Evolutionary conservation across 1,140 invertebrate species (phyloP), one percentile per base, ranked within the genome.

Genomic region (Chymomyza costata): DNA sequence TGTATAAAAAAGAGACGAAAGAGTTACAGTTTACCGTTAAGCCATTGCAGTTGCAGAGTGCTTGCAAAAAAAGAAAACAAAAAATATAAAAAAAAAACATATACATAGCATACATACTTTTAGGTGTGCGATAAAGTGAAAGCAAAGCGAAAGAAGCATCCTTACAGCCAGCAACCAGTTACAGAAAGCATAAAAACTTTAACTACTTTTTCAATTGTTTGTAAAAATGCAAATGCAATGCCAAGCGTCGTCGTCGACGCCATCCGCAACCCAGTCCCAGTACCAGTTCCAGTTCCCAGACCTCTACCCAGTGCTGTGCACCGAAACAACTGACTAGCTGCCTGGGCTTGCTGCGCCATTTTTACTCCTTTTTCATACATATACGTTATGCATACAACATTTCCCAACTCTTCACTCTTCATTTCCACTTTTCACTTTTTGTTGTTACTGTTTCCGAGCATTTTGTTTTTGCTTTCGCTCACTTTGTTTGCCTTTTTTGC

Each of bases 141-240:
- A 64, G 55, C 65, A 60, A 32, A 45, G 58, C 21, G 3, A 25
- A 8, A 5, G 3, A 8, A 8, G 3, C 21, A 25, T 25, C 21
- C 21, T 5, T 3, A 8, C 3, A 25, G 21, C 21, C 21, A 25
- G 21, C 21, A 25, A 25, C 21, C 21, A 3, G 21, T 25, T 25
- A 3, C 3, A 25, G 21, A 8, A 38, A 57, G 64, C 50, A 73
- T 61, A 74, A 80, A 80, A 80, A 80, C 59, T 73, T 80, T 80
- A 80, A 80, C 73, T 80, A 80, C 67, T 80, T 80, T 80, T 80
- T 80, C 73, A 71, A 80, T 80, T 80, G 73, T 80, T 80, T 80
- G 73, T 71, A 80, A 80, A 80, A 80, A 80, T 80, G 62, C 61
- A 61, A 60, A 54, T 61, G 46, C 38, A n/a, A n/a, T n/a, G n/a